Percentiles rank a stretch among this genome's conserved stretches.
Evolutionary conservation across 2,888 invertebrate species (phyloP).

Genomic region (Piscicola geometra): DNA sequence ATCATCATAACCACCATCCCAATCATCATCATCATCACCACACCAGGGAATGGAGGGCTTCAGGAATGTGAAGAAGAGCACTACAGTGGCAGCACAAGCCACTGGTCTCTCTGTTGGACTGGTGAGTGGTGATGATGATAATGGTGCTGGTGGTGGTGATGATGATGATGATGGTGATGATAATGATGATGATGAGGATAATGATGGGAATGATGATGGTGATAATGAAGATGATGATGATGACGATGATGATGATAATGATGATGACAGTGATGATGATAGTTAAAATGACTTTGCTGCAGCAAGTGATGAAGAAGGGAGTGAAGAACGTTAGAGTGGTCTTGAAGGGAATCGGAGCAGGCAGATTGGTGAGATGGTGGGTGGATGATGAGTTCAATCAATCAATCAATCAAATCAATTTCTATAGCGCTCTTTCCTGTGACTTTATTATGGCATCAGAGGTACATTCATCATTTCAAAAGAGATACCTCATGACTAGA

Average conservation of each 20-base stretch:
- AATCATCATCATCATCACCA: constrained; percentile 49
- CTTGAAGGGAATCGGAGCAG: constrained; percentile 79
- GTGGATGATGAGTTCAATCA: too few species aligned
- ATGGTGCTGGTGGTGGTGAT: background rate
- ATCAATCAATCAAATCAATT: too few species aligned
- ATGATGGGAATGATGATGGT: too few species aligned
- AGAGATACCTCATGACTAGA: too few species aligned
- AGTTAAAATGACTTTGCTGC: too few species aligned
- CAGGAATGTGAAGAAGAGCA: constrained; percentile 88
- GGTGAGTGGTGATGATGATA: constrained; percentile 42
- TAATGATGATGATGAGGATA: background rate
- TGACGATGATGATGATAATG: background rate
- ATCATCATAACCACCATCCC: constrained; percentile 48
- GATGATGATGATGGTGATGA: background rate
- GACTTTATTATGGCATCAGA: too few species aligned
- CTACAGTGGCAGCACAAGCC: constrained; percentile 92
- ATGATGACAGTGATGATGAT: background rate
- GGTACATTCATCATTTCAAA: too few species aligned
- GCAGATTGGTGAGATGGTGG: constrained; percentile 82
- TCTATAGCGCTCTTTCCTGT: too few species aligned
- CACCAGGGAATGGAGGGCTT: constrained; percentile 86
- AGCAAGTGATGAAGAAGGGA: constrained; percentile 61
- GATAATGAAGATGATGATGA: background rate
- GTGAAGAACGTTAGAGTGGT: constrained; percentile 71
- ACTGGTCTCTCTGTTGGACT: constrained; percentile 66